Base-by-base conservation (phyloP, 2,113 vertebrate species). In the Pimephales promelas region DNA sequence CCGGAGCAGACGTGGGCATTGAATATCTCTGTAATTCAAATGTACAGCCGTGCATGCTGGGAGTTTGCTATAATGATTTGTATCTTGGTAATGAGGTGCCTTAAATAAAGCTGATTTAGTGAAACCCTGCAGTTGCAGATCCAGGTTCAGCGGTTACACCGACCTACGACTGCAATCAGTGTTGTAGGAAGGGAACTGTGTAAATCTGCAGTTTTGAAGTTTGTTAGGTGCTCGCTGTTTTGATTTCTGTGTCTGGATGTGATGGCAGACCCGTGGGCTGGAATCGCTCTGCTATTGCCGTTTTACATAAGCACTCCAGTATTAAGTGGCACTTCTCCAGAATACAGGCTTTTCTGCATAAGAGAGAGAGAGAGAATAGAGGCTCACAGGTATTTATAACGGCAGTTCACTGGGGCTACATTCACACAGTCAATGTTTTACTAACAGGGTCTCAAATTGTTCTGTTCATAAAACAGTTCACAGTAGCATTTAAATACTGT, bases 251-350 rank as follows among this genome's bases (percentile, higher is more conserved):
- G 75, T 56, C 74, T 74, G 36, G 68, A 66, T 86, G 86, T 88
- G 84, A 88, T 88, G 87, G 77, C 68, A 72, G 86, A 68, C 54
- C 81, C 86, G 84, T 86, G 82, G 82, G 88, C 54, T 88, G 83
- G 66, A 85, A 80, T 74, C 85, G 83, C 79, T 81, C 83, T 82
- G 83, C 84, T 82, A 82, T 86, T 84, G 80, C 76, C 87, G 87
- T 89, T 82, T 92, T 92, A 89, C 85, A 85, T 91, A 90, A 92
- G 88, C 79, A 88, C 83, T 83, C 56, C 68, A 91, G 74, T 88
- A 91, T 91, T 90, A 92, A 93, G 93, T 92, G 91, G 77, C 92
- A 92, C 92, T 93, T 93, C 88, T 91, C 90, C 90, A 90, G 89
- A 92, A 92, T 90, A 90, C 85, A 86, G 85, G 84, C 85, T 88